A percentile compares a stretch with the other conserved stretches of the same genome.
Conservation (phyloP, 2,113 vertebrate species). For the Seriola dumerili region DNA sequence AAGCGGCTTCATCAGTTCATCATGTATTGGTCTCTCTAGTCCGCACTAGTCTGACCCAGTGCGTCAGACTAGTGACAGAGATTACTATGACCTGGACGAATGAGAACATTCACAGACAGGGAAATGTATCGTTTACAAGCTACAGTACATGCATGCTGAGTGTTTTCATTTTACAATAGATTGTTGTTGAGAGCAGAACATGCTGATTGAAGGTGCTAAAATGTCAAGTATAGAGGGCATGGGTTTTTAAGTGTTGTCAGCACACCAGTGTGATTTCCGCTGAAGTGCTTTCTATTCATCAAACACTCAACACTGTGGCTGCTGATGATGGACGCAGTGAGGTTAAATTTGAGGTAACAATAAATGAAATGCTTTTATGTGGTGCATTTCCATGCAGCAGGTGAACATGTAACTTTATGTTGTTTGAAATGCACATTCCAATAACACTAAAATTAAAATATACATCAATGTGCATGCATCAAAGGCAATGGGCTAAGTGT, state of each 20-base stretch:
- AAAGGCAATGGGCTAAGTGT: conserved; percentile 29
- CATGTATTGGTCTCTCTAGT: too few relatives aligned
- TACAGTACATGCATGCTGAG: conserved; percentile 30
- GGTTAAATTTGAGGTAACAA: conserved; percentile 60
- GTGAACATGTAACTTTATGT: conserved; percentile 17
- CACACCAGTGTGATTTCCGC: conserved; percentile 69
- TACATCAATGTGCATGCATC: background rate
- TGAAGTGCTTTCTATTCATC: conserved; percentile 75
- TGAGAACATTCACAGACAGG: too few relatives aligned
- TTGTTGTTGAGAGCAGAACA: conserved; percentile 53
- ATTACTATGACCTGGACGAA: too few relatives aligned
- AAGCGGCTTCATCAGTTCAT: too few relatives aligned
- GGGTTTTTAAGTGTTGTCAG: conserved; percentile 70
- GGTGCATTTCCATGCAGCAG: conserved; percentile 16
- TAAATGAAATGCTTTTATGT: conserved; percentile 56
- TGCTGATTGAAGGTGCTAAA: conserved; percentile 74
- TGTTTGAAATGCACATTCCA: conserved; percentile 20
- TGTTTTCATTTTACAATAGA: conserved; percentile 67
- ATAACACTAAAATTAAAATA: conserved; percentile 26
- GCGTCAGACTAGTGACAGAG: too few relatives aligned
- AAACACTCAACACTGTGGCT: conserved; percentile 58
- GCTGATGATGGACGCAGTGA: conserved; percentile 53
- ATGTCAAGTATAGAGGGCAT: conserved; percentile 72
- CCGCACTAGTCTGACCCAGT: too few relatives aligned
- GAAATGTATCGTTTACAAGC: conserved; percentile 66